These are phyloP conservation scores for Episyrphus balteatus DNA, from an alignment of 1,140 invertebrate species.

Conservation along the genomic window DNA sequence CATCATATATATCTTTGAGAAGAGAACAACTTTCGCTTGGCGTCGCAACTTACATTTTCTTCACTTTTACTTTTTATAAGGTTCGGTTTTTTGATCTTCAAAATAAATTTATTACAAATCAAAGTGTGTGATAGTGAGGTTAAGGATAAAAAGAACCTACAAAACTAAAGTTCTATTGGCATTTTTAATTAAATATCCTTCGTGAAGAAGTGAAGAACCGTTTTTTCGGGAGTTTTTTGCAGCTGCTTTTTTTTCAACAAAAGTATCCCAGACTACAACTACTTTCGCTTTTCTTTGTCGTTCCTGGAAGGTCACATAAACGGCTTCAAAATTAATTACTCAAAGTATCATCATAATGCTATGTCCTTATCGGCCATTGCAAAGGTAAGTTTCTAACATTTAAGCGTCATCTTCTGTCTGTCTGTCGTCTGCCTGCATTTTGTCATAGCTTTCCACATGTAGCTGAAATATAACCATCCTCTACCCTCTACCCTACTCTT, in stretches of 20 bases:
- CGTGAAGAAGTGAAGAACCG: neutral
- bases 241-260: neutral
- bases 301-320: constrained; percentile 8
- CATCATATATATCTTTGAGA: too few species aligned
- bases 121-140: too few species aligned
- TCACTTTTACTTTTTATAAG: too few species aligned
- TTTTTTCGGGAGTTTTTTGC: neutral
- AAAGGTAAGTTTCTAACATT: constrained; percentile 24
- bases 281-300: neutral
- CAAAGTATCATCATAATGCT: constrained; percentile 38
- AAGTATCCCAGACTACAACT: neutral
- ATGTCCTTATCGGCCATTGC: constrained; percentile 38
- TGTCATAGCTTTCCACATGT: neutral
- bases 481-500: too few species aligned
- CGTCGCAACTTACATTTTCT: too few species aligned
- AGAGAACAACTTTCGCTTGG: too few species aligned
- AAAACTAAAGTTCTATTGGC: too few species aligned
- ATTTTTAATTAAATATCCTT: too few species aligned
- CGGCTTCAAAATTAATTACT: constrained; percentile 38
- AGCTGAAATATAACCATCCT: too few species aligned
- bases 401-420: neutral
- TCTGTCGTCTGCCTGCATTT: neutral
- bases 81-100: too few species aligned
- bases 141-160: too few species aligned
- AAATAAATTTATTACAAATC: too few species aligned